Evolutionary conservation across 2,113 vertebrate genomes (phyloP), one percentile per base, ranked within the genome.

Genomic region (Rhinopomastus cyanomelas): DNA sequence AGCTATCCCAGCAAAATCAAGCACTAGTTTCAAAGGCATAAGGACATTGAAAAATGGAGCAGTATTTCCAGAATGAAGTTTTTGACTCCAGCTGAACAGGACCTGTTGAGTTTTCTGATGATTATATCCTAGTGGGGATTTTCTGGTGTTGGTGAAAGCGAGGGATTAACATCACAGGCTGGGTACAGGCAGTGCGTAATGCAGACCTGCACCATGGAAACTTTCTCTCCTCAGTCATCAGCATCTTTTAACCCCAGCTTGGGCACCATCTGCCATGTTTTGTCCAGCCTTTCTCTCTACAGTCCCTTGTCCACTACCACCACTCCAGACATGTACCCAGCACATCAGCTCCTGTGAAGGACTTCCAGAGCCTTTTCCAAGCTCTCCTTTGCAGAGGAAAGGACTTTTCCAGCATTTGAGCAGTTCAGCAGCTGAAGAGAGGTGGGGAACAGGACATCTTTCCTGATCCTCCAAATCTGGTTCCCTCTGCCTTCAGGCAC

Each of bases 31-130:
- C 87, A 93, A 59, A 95, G 81, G 73, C 55, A 0, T 2, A n/a
- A 52, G 25, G 81, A 42, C 77, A 72, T 55, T 81, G 76, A 72
- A 72, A 94, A 92, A 84, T 30, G 20, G 57, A 94, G 83, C 51
- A 19, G 62, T 8, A 22, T 69, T 67, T 92, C 77, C 81, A 95
- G 46, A 91, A 51, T 27, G 59, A 90, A 61, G 30, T 26, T 61
- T 88, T 72, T 88, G 88, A 61, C 76, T 72, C 73, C 32, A 42
- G 32, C 26, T 84, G 14, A 81, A 65, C 34, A 78, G 77, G 46
- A 91, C 32, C 80, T 85, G 68, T 49, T 84, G 61, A 69, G 78
- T 93, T 90, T 88, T 83, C 62, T 76, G 80, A 57, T 94, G 81
- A n/a, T 88, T 81, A 30, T 81, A 62, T 91, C 60, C 77, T 11